These are phyloP conservation scores for Delichon dasypus DNA, from an alignment of 2,797 vertebrate species.

Conservation along the genomic window DNA sequence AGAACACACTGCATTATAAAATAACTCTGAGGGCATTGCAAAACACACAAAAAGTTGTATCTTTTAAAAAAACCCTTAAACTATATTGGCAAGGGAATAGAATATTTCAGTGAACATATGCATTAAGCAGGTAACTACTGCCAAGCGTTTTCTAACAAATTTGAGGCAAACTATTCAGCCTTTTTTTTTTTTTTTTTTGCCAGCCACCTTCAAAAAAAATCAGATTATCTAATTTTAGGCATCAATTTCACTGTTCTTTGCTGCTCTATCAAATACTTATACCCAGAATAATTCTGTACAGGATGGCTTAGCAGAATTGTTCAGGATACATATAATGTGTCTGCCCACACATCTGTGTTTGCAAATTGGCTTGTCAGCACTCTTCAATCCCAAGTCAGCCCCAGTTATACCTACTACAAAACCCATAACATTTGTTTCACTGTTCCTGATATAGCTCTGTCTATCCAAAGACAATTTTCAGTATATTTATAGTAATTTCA, in stretches of 20 bases:
- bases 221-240: not conserved
- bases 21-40: not conserved
- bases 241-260: not conserved
- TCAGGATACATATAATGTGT: not conserved
- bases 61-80: not conserved
- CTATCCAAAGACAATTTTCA: not conserved
- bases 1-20: not conserved
- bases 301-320: not conserved
- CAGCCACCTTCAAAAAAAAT: conserved; percentile 11
- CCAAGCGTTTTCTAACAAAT: not conserved
- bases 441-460: not conserved
- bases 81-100: not conserved
- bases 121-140: not conserved
- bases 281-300: not conserved
- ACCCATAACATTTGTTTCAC: not conserved
- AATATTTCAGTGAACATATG: not conserved
- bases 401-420: not conserved
- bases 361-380: conserved; percentile 15
- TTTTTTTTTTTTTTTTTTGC: not conserved
- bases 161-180: not conserved
- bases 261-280: not conserved
- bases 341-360: conserved; percentile 30
- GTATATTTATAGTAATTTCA: not conserved
- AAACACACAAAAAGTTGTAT: not conserved
- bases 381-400: not conserved